Base-by-base conservation (phyloP, 2,113 vertebrate genomes). In the Sorex fumeus region DNA sequence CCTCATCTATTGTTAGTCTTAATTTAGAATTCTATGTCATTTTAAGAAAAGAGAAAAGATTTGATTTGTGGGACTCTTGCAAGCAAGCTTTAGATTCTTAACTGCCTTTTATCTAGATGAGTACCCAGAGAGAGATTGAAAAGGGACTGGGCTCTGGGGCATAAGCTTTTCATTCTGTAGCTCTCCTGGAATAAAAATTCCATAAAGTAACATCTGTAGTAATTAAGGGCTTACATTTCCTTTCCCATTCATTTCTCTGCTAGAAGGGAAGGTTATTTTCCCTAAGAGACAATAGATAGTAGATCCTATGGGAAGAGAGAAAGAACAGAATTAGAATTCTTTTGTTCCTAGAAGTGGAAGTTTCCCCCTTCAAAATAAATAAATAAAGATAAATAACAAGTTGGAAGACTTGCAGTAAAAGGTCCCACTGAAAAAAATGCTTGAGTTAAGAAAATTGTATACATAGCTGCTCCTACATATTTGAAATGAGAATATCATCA, bases 151-250 rank as follows among this genome's bases (percentile, higher is more conserved):
- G 0, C 80, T 60, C 3, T 84, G 30, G 87, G 94, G 84, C 45
- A 66, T 77, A 32, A 0, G 10, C 95, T 96, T 97, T 94, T 92
- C 96, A 87, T 67, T 89, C 25, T 76, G 53, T 72, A 78, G 0
- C 81, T 94, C 91, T 97, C 90, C 72, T 88, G 79, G 86, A 92
- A 90, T 96, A 94, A 97, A 95, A 94, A 79, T 91, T 83, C 96
- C 93, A 85, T 70, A 96, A 89, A 92, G 71, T 79, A 90, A 92
- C 94, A 93, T 79, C 92, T 90, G 67, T 91, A 77, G 80, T 84
- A 34, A 94, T 93, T 93, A 94, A 95, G 83, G 81, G 32, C 71
- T 91, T 95, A 87, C 60, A 75, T 87, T 92, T 93, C 89, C 50
- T 91, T 81, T 83, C 66, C 43, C 93, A 94, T 94, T 96, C 91